Evolutionary conservation across 1,140 invertebrate genomes (phyloP).

Genomic region (Heliconius congener): DNA sequence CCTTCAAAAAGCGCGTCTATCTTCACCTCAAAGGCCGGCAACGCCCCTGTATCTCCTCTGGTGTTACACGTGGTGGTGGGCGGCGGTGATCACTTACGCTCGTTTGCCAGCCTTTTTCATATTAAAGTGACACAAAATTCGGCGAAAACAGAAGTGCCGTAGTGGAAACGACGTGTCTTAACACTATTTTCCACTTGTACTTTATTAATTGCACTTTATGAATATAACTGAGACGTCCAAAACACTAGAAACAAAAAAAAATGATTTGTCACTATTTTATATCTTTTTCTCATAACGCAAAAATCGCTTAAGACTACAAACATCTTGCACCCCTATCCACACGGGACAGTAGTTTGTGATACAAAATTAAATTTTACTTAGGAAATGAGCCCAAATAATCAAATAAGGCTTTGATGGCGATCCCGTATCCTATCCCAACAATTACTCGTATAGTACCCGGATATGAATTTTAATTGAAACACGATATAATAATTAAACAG

Average conservation of each 20-base stretch:
- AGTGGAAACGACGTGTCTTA: too few species aligned
- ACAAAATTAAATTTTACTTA: neutral
- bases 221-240: too few species aligned
- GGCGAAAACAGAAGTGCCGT: too few species aligned
- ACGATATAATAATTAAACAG: conserved; percentile 30
- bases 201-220: too few species aligned
- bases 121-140: too few species aligned
- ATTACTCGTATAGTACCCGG: conserved; percentile 27
- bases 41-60: too few species aligned
- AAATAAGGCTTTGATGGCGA: conserved; percentile 33
- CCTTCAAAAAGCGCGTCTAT: too few species aligned
- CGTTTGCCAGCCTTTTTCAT: too few species aligned
- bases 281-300: neutral
- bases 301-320: neutral
- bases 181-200: too few species aligned
- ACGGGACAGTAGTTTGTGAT: neutral
- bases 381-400: conserved; percentile 22
- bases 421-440: conserved; percentile 28
- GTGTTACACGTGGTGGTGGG: too few species aligned
- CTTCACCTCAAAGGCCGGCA: too few species aligned
- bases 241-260: neutral
- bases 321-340: neutral
- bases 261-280: neutral
- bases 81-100: too few species aligned
- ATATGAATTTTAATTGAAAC: conserved; percentile 42